Evolutionary conservation across 30 jellyfish, hydroid and myxozoan species (phyloP), one percentile per base, ranked within the genome.

Genomic region (Cassiopea xamachana): DNA sequence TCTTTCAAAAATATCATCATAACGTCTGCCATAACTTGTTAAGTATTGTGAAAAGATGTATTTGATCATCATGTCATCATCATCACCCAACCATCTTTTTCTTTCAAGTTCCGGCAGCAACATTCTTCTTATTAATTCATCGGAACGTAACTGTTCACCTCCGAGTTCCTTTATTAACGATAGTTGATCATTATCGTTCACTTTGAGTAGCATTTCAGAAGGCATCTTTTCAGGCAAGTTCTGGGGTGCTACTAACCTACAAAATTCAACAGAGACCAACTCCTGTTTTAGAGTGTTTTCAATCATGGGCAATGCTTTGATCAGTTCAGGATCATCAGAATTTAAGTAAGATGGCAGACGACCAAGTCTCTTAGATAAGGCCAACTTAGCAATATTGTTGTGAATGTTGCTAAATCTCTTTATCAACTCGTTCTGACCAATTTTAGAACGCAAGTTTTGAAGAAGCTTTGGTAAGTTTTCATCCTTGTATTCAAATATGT

Each of bases 41-140:
- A 5, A 64, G 74, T 5, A 5, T 13, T 4, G 5, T 10, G 64
- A 55, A 64, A 64, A 64, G 74, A 64, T 64, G 43, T 64, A 64
- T 64, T 64, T 14, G 27, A 64, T 64, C 27, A 64, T 14, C 27
- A 14, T 2, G 74, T 64, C 74, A 64, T 14, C 15, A 7, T 4
- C 43, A 5, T 7, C 74, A 64, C 15, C 59, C 64, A 48, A 79
- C 87, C 17, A n/a, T 72, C 3, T 68, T 69, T 50, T 76, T 2
- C 89, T 18, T 76, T 74, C 80, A 12, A 62, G 5, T 77, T 74
- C 93, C 44, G 87, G 75, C 0, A 86, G 50, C 55, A 86, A 13
- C 8, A 55, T 72, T 2, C 49, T 81, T 13, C 17, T 15, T 17
- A 86, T 86, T 5, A 86, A 73, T 13, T 60, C 75, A 16, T 45